Conservation (phyloP, 2,113 vertebrate species). For the Excalfactoria chinensis region DNA sequence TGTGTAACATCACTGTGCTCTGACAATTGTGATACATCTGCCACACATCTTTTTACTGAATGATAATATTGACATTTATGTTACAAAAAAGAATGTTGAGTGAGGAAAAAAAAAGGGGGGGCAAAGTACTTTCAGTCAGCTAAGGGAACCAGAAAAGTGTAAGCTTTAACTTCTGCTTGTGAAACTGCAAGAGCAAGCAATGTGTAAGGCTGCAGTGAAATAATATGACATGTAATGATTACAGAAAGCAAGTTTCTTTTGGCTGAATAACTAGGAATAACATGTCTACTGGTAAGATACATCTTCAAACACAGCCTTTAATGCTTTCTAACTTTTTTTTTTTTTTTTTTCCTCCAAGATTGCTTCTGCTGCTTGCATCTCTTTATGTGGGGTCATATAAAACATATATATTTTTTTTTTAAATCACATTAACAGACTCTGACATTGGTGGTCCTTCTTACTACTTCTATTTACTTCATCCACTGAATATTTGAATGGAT, state of each 20-base stretch:
- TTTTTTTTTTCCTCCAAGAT: background rate
- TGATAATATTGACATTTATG: background rate
- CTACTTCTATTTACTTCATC: background rate
- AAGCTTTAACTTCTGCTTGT: background rate
- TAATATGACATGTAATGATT: background rate
- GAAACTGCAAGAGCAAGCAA: background rate
- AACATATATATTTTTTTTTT: background rate
- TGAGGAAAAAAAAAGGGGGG: too few relatives aligned
- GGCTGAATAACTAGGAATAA: background rate
- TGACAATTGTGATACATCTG: background rate
- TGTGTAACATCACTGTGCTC: background rate
- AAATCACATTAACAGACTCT: background rate
- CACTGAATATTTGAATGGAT: background rate
- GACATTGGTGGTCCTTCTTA: background rate
- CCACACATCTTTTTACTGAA: background rate
- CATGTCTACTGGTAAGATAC: background rate
- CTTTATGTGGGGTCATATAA: background rate
- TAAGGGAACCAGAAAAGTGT: background rate
- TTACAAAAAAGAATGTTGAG: background rate
- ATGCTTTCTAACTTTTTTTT: background rate
- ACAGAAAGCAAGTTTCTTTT: background rate
- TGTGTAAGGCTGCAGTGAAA: background rate
- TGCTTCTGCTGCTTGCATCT: background rate
- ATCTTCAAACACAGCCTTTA: background rate
- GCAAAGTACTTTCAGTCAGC: background rate